Percentiles rank a stretch among this genome's conserved stretches.
Evolutionary conservation across 2,888 invertebrate species (phyloP).

Genomic region (Dilophus febrilis): DNA sequence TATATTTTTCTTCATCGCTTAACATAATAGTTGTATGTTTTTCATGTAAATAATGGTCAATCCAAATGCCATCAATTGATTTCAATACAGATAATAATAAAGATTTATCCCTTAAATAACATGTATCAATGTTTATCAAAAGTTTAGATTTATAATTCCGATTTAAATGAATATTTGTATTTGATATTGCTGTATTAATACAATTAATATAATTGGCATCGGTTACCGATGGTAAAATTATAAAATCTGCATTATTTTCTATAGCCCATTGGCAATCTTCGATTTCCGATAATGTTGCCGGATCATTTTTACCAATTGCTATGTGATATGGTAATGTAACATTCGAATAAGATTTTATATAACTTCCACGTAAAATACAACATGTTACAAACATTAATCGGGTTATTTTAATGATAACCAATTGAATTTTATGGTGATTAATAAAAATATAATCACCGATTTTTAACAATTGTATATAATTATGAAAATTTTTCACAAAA

Average conservation of each 20-base stretch:
- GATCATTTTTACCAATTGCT: constrained; percentile 7
- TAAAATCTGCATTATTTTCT: constrained; percentile 17
- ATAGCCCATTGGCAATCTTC: constrained; percentile 18
- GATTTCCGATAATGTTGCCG: constrained; percentile 14
- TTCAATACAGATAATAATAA: constrained; percentile 17
- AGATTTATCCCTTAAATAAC: constrained; percentile 1
- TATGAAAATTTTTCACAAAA: constrained; percentile 21
- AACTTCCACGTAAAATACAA: constrained; percentile 16
- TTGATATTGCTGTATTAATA: constrained; percentile 9
- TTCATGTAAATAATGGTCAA: constrained; percentile 17
- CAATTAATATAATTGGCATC: constrained; percentile 17
- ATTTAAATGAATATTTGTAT: no score
- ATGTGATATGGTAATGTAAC: constrained; percentile 21
- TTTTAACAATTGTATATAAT: constrained; percentile 17
- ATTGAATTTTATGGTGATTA: constrained; percentile 5
- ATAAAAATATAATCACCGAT: constrained; percentile 17
- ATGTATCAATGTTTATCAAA: not conserved
- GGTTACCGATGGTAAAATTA: constrained; percentile 20
- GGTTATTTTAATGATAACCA: constrained; percentile 17
- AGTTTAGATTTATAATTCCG: not conserved
- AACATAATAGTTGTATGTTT: not conserved
- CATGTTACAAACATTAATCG: constrained; percentile 13
- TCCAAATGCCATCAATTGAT: constrained; percentile 21
- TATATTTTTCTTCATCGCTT: constrained; percentile 10
- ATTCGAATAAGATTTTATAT: constrained; percentile 21